A percentile compares a stretch with the other conserved stretches of the same genome.
Conservation (phyloP, 2,113 vertebrate species). For the Microtus montanus region DNA sequence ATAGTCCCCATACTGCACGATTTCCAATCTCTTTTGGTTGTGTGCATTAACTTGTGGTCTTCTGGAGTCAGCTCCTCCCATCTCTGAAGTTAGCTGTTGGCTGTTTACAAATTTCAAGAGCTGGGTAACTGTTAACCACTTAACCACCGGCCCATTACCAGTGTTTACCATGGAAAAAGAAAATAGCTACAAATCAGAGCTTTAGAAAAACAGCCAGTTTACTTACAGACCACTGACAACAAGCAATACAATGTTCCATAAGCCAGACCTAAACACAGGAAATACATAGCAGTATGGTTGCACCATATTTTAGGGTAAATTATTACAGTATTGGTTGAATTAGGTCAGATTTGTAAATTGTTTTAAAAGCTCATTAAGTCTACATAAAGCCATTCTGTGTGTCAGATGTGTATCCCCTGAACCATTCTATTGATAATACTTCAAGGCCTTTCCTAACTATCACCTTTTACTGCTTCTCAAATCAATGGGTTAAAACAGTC, state of each 20-base stretch:
- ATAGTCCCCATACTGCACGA: neutral
- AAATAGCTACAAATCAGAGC: slow-evolving; percentile 9
- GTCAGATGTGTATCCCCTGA: slow-evolving; percentile 49
- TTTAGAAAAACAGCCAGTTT: neutral
- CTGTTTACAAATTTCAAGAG: slow-evolving; percentile 22
- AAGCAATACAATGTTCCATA: neutral
- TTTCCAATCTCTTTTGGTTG: neutral
- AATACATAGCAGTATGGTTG: neutral
- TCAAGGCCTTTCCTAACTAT: slow-evolving; percentile 45
- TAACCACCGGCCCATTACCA: neutral
- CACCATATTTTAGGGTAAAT: slow-evolving; percentile 57
- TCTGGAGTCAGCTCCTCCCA: neutral
- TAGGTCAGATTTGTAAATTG: slow-evolving; percentile 67
- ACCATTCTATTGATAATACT: slow-evolving; percentile 51
- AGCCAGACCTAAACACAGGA: slow-evolving; percentile 47
- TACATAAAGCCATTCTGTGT: slow-evolving; percentile 64
- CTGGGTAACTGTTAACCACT: neutral
- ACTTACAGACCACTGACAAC: neutral
- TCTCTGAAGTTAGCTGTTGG: neutral
- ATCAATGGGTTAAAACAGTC: slow-evolving; percentile 64
- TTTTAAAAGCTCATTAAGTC: slow-evolving; percentile 58
- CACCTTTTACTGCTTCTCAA: slow-evolving; percentile 60
- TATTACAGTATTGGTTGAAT: slow-evolving; percentile 61
- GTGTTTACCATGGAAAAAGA: slow-evolving; percentile 28
- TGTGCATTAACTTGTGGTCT: neutral